Evolutionary conservation across 2,888 invertebrate genomes (phyloP).

Genomic region (Osedax frankpressi): DNA sequence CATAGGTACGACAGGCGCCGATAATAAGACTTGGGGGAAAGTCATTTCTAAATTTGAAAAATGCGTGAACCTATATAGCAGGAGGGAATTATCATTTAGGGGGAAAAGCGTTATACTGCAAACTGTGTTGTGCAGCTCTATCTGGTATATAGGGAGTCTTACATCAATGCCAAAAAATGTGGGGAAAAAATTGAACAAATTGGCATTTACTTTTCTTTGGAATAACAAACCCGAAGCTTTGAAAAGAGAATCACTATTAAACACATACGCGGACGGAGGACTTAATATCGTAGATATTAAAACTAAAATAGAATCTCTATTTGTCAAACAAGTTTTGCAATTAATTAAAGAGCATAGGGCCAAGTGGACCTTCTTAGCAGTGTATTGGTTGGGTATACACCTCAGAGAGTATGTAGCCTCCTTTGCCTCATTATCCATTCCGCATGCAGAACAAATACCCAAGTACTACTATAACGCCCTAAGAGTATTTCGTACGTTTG

Average conservation of each 20-base stretch:
- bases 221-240: background rate
- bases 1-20: background rate
- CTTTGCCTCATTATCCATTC: background rate
- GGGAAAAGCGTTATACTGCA: background rate
- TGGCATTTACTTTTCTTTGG: background rate
- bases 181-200: background rate
- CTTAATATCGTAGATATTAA: too few relatives aligned
- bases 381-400: background rate
- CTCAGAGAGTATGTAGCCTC: background rate
- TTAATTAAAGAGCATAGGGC: too few relatives aligned
- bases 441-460: background rate
- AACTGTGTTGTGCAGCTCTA: background rate
- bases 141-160: too few relatives aligned
- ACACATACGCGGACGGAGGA: background rate
- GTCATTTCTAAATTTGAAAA: background rate
- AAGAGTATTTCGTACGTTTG: background rate
- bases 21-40: background rate
- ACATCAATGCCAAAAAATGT: background rate
- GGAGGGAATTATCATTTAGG: conserved; percentile 6
- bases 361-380: too few relatives aligned
- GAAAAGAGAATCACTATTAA: background rate
- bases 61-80: background rate
- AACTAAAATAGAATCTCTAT: background rate
- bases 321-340: background rate
- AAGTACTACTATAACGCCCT: background rate